A percentile compares a stretch with the other conserved stretches of the same genome.
phyloP scores from a whole-genome alignment of 2,888 invertebrate genomes.

The Harpalus rufipes region DNA sequence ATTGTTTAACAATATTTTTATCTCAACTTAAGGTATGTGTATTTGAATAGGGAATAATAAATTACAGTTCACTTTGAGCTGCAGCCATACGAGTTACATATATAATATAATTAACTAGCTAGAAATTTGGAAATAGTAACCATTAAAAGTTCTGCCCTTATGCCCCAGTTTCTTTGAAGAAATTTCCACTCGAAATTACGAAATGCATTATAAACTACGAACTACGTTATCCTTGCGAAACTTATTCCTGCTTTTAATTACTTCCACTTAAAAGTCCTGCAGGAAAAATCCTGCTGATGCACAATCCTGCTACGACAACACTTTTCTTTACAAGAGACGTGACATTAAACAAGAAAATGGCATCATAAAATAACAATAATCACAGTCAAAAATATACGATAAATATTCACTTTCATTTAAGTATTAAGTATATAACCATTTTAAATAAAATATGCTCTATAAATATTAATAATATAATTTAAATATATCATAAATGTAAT shows the following conservation, averaged over 20 bases:
- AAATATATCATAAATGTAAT: no score
- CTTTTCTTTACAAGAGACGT: not conserved
- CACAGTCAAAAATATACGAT: no score
- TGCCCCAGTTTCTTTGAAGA: not conserved
- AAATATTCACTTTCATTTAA: no score
- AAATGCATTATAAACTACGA: not conserved
- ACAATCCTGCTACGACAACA: not conserved
- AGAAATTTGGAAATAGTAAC: constrained; percentile 1
- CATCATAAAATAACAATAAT: no score
- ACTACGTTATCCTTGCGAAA: not conserved
- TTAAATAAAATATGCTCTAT: no score
- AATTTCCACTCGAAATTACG: not conserved
- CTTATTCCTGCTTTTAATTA: not conserved
- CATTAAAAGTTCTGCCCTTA: not conserved
- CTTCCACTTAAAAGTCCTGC: not conserved
- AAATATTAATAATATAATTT: no score
- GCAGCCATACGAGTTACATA: not conserved
- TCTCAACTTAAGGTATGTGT: not conserved
- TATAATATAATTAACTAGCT: constrained; percentile 19
- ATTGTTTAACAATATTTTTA: no score
- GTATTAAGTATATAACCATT: no score
- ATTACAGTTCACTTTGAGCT: not conserved
- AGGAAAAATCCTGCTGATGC: not conserved
- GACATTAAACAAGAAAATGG: no score
- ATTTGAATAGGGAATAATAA: not conserved